Conservation (phyloP, 2,113 vertebrate species). For the human region DNA sequence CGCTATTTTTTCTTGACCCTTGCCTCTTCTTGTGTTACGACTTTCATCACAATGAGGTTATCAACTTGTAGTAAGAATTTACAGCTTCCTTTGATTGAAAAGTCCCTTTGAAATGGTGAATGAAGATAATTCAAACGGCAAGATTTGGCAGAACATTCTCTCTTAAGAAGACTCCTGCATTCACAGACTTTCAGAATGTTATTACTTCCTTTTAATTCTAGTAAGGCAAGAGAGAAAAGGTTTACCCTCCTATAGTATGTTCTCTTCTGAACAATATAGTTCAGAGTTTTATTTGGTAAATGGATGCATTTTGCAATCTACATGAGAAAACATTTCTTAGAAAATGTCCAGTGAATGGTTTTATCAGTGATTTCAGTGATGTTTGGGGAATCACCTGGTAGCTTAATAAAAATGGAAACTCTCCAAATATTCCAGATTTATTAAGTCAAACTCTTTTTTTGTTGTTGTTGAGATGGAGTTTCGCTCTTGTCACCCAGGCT, state of each 20-base stretch:
- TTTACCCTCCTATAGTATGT: background rate
- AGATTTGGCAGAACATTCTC: slow-evolving; percentile 25
- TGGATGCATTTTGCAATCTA: slow-evolving; percentile 28
- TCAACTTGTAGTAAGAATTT: slow-evolving; percentile 19
- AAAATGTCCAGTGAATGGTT: background rate
- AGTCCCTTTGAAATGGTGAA: slow-evolving; percentile 37
- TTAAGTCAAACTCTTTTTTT: background rate
- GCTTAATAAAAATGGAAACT: background rate
- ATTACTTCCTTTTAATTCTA: slow-evolving; percentile 18
- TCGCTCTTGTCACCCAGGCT: no score
- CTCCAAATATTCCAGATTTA: background rate
- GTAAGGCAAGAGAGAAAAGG: background rate
- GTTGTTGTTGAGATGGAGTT: no score
- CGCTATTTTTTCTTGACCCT: no score
- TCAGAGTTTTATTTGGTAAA: slow-evolving; percentile 14
- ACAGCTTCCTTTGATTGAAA: slow-evolving; percentile 53
- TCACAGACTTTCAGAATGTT: slow-evolving; percentile 27
- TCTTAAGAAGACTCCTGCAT: background rate
- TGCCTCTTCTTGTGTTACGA: background rate
- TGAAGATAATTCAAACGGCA: background rate
- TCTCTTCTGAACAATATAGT: background rate
- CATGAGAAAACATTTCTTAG: background rate
- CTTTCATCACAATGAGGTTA: background rate
- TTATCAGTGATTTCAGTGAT: background rate
- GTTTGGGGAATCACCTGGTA: background rate